Evolutionary conservation across 2,113 vertebrate species (phyloP).

Genomic region (Donacobius atricapilla): DNA sequence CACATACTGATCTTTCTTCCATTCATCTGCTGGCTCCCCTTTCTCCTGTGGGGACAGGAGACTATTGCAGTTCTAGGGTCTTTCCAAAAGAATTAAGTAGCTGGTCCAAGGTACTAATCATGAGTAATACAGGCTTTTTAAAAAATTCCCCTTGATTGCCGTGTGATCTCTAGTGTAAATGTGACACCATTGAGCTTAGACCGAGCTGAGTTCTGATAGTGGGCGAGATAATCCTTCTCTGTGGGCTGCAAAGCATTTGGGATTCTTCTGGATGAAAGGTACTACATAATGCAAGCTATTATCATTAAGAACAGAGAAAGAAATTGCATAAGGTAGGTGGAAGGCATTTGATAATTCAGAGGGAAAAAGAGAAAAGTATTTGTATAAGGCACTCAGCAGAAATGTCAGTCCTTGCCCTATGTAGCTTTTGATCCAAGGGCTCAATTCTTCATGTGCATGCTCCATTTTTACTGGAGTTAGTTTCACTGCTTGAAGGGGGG

Average conservation of each 20-base stretch:
- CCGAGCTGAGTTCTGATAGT: slow-evolving; percentile 23
- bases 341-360: slow-evolving; percentile 42
- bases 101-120: not conserved
- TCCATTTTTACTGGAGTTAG: not conserved
- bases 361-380: not conserved
- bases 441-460: not conserved
- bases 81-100: not conserved
- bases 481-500: not conserved
- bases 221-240: slow-evolving; percentile 62
- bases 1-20: not conserved
- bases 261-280: slow-evolving; percentile 63
- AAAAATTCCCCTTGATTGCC: not conserved
- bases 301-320: slow-evolving; percentile 48
- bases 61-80: not conserved
- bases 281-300: slow-evolving; percentile 53
- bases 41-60: not conserved
- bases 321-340: slow-evolving; percentile 61
- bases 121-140: not conserved
- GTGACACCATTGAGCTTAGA: slow-evolving; percentile 35
- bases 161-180: not conserved
- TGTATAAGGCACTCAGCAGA: slow-evolving; percentile 1
- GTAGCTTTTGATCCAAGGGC: not conserved
- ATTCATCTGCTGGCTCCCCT: not conserved
- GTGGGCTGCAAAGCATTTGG: slow-evolving; percentile 58
- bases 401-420: not conserved